Conservation (phyloP, 2,797 vertebrate genomes). For the Toxotes lorentzi region DNA sequence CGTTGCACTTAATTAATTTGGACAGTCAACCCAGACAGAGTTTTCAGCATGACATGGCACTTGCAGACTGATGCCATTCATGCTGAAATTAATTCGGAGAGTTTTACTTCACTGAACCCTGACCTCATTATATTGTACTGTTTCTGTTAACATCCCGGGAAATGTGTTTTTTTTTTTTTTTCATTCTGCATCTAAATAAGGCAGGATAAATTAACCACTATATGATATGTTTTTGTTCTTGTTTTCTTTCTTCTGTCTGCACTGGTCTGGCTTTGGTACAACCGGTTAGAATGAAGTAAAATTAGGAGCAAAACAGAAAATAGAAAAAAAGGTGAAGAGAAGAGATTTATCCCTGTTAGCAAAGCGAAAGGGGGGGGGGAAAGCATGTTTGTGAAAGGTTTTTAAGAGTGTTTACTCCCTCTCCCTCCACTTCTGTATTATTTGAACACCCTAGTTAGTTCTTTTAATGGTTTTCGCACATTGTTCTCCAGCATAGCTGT, state of each 20-base stretch:
- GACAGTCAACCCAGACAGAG: background rate
- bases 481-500: background rate
- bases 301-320: background rate
- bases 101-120: background rate
- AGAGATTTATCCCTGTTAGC: background rate
- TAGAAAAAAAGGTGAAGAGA: background rate
- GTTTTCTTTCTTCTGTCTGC: background rate
- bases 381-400: background rate
- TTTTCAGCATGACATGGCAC: background rate
- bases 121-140: constrained; percentile 7
- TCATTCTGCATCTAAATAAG: background rate
- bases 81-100: background rate
- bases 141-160: background rate
- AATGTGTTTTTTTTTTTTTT: background rate
- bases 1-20: background rate
- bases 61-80: background rate
- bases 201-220: background rate
- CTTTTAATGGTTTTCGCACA: constrained; percentile 17
- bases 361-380: background rate
- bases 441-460: constrained; percentile 7
- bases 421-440: background rate
- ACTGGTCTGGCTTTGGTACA: background rate
- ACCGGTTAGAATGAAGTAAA: background rate
- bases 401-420: background rate
- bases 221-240: background rate